phyloP scores from a whole-genome alignment of 1,140 invertebrate species.

The Mya arenaria region DNA sequence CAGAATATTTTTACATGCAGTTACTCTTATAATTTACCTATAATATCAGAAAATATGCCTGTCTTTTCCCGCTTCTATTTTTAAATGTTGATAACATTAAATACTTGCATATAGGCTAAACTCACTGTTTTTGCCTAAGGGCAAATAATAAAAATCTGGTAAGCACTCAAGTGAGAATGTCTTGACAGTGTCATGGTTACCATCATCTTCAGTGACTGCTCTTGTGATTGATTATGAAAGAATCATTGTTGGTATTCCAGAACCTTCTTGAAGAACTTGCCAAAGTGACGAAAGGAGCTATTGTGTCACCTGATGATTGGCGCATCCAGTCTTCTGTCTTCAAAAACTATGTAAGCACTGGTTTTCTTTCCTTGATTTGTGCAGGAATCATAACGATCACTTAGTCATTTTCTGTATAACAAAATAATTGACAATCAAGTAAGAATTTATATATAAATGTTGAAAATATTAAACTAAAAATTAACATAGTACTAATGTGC shows the following conservation, averaged over 20 bases:
- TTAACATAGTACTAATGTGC: neutral
- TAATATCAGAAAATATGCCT: too few species aligned
- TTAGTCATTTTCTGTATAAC: neutral
- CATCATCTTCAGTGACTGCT: too few species aligned
- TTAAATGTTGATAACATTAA: too few species aligned
- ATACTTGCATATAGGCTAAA: too few species aligned
- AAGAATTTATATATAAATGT: neutral
- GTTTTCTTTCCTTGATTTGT: neutral
- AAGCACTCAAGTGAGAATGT: too few species aligned
- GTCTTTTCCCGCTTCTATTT: too few species aligned
- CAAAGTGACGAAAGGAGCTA: neutral
- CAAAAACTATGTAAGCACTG: constrained; percentile 36
- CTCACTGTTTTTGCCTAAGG: neutral
- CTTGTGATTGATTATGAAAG: too few species aligned
- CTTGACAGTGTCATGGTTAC: too few species aligned
- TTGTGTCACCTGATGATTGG: constrained; percentile 24
- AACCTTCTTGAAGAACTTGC: constrained; percentile 11
- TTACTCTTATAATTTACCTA: too few species aligned
- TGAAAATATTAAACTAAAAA: neutral
- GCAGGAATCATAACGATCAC: neutral
- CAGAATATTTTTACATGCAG: too few species aligned
- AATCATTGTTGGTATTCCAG: constrained; percentile 13
- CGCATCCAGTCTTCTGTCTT: neutral
- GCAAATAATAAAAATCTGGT: neutral
- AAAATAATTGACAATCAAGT: neutral